Conservation (phyloP, 1,140 invertebrate species). For the Eueides isabella region DNA sequence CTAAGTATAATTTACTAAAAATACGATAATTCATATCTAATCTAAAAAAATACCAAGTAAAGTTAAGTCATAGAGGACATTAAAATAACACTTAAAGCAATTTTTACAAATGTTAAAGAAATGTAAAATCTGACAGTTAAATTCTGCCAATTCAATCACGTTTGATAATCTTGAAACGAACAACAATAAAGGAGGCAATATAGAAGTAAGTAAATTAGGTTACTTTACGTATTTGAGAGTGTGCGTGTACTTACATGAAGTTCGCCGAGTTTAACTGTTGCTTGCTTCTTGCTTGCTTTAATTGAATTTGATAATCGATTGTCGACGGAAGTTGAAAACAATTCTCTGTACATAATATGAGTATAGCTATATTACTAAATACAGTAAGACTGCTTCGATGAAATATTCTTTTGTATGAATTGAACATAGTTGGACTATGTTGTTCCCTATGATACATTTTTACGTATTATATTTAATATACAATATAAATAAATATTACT, state of each 20-base stretch:
- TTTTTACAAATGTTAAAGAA: background rate
- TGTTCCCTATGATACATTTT: no score
- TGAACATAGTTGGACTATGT: no score
- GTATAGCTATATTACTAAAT: background rate
- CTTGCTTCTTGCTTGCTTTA: background rate
- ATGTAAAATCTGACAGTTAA: constrained; percentile 1
- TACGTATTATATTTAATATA: no score
- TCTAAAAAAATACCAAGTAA: no score
- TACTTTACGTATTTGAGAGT: background rate
- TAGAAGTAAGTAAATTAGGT: constrained; percentile 4
- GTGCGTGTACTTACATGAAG: background rate
- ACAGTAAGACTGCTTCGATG: background rate
- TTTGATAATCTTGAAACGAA: background rate
- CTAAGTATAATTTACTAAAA: no score
- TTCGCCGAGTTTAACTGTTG: constrained; percentile 3
- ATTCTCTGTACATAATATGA: background rate
- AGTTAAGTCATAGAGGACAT: no score
- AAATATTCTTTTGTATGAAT: no score
- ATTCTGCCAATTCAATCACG: background rate
- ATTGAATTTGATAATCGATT: constrained; percentile 4
- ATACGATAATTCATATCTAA: no score
- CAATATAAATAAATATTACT: no score
- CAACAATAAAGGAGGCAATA: background rate
- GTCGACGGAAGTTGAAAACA: background rate
- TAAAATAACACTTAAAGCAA: constrained; percentile 12